phyloP scores from a whole-genome alignment of 2,888 invertebrate genomes.

The Hofmannophila pseudospretella region DNA sequence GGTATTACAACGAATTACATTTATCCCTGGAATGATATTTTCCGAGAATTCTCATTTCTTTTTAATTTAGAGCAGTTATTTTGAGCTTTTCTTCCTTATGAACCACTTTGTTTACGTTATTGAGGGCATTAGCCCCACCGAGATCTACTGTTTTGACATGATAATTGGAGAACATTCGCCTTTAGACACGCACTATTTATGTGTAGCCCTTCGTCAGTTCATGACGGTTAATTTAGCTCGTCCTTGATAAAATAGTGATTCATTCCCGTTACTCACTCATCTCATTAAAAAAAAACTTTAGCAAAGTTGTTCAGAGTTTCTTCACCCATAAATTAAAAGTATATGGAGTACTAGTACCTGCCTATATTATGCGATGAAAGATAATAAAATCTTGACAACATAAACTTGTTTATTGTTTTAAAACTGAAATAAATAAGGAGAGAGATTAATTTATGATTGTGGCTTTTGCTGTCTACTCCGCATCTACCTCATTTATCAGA shows the following conservation, averaged over 20 bases:
- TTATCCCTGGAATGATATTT: background rate
- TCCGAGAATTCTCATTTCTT: background rate
- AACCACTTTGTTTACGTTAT: slow-evolving; percentile 38
- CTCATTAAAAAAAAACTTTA: too few relatives aligned
- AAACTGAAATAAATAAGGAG: too few relatives aligned
- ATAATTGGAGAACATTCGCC: slow-evolving; percentile 17
- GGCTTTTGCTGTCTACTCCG: too few relatives aligned
- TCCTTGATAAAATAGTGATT: background rate
- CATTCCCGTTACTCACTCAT: background rate
- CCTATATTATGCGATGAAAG: too few relatives aligned
- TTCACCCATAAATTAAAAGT: too few relatives aligned
- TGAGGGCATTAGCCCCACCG: slow-evolving; percentile 42
- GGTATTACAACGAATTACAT: too few relatives aligned
- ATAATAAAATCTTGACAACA: too few relatives aligned
- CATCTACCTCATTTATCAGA: too few relatives aligned
- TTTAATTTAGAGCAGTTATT: slow-evolving; percentile 36
- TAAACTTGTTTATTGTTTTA: too few relatives aligned
- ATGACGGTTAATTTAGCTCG: background rate
- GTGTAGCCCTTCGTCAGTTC: slow-evolving; percentile 5
- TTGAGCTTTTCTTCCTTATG: slow-evolving; percentile 34
- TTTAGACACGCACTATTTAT: slow-evolving; percentile 10
- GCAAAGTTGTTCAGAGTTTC: too few relatives aligned
- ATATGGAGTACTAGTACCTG: too few relatives aligned
- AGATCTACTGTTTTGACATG: slow-evolving; percentile 17
- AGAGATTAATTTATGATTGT: too few relatives aligned